Conservation (phyloP, 2,888 invertebrate species). For the Pyrrhia umbra region DNA sequence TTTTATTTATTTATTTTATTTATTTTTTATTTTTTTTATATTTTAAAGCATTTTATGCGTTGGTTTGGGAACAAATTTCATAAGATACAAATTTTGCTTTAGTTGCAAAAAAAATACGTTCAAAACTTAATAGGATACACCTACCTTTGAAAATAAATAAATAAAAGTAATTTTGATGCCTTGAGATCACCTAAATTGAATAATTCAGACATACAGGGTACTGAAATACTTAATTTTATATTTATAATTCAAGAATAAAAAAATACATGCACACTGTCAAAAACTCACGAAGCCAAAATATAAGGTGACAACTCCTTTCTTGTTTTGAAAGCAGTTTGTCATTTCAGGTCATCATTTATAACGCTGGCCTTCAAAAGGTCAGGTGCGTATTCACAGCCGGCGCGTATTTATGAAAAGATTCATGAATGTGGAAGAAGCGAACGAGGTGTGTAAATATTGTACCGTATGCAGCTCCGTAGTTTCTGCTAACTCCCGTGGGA, state of each 20-base stretch:
- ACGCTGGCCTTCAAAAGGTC: slow-evolving; percentile 48
- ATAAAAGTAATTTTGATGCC: too few species aligned
- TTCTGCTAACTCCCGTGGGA: slow-evolving; percentile 37
- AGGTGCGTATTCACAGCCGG: slow-evolving; percentile 41
- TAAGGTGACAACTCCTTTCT: slow-evolving; percentile 13
- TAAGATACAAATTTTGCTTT: neutral
- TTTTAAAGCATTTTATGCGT: too few species aligned
- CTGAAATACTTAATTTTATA: too few species aligned
- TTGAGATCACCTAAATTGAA: too few species aligned
- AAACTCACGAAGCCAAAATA: neutral
- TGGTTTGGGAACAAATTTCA: neutral
- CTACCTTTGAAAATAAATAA: too few species aligned
- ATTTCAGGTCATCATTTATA: slow-evolving; percentile 43
- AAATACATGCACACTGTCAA: neutral
- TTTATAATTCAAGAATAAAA: too few species aligned
- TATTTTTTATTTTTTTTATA: too few species aligned
- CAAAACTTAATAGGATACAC: too few species aligned
- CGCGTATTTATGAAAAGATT: slow-evolving; percentile 54
- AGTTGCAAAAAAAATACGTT: neutral
- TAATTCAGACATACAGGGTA: too few species aligned
- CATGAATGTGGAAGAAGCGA: slow-evolving; percentile 53
- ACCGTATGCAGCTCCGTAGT: slow-evolving; percentile 35
- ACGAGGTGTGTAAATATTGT: slow-evolving; percentile 50
- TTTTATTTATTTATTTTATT: too few species aligned
- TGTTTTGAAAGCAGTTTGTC: slow-evolving; percentile 31